Evolutionary conservation across 30 jellyfish, hydroid and myxozoan genomes (phyloP), one percentile per base, ranked within the genome.

Genomic region (Nemopilema nomurai): DNA sequence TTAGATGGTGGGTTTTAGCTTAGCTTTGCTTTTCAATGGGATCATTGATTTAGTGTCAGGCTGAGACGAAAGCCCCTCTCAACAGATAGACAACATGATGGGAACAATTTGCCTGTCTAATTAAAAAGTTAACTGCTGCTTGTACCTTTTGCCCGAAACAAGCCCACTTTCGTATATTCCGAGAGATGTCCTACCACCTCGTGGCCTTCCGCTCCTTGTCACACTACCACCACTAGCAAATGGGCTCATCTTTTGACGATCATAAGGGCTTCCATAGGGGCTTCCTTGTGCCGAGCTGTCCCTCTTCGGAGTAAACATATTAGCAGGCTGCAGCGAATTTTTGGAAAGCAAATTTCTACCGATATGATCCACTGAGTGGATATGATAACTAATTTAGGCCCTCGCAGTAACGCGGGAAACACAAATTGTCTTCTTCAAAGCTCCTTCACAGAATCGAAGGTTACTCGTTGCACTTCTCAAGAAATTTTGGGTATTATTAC

Each of bases 281-380:
- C 69, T 57, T 24, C 91, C 86, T 23, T 28, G 33, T 16, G 71
- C 65, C 21, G 80, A 57, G 49, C 85, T 83, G 71, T 83, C 86
- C 65, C 84, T 70, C 27, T 64, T 65, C 20, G 91, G 91, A 8
- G 91, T 83, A 83, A 83, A 71, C 91, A 83, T 83, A 22, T 18
- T 27, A 13, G 57, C 13, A 41, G 13, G 57, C 57, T 41, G 57
- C 57, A 41, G 57, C 57, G 57, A 41, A 41, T 41, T 6, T 3
- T 41, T 41, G 57, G 13, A 41, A 6, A 3, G 6, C 9, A 13
- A 41, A 3, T 41, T 41, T 41, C 57, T 41, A 41, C 13, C n/a
- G n/a, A n/a, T n/a, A n/a, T n/a, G n/a, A n/a, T n/a, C n/a, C n/a
- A n/a, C n/a, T n/a, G n/a, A n/a, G n/a, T n/a, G n/a, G n/a, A n/a